These are phyloP conservation scores for Oryzias curvinotus DNA, from an alignment of 2,113 vertebrate species.

Conservation along the genomic window DNA sequence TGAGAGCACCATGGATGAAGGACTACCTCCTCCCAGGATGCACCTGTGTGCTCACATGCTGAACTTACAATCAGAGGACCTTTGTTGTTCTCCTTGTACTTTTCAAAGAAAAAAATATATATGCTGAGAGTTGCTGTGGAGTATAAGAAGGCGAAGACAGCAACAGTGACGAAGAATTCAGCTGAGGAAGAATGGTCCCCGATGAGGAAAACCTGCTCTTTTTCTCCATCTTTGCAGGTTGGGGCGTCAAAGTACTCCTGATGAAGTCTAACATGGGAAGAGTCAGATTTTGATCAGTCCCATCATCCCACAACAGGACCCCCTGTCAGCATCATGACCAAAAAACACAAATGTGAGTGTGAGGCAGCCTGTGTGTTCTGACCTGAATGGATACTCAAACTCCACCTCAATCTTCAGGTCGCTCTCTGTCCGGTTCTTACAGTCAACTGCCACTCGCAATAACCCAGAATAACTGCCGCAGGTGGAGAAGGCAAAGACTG, in stretches of 20 bases:
- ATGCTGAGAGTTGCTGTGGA: slow-evolving; percentile 79
- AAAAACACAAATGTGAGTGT: no score
- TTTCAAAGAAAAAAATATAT: slow-evolving; percentile 85
- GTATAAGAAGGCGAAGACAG: slow-evolving; percentile 86
- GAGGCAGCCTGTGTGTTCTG: no score
- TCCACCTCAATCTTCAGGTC: slow-evolving; percentile 83
- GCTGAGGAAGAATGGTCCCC: slow-evolving; percentile 89
- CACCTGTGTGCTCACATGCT: rapidly evolving
- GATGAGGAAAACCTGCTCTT: slow-evolving; percentile 77
- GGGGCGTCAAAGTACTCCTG: slow-evolving; percentile 86
- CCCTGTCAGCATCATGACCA: not conserved
- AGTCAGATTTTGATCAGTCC: not conserved
- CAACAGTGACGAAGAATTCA: slow-evolving; percentile 89
- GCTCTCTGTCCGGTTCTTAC: slow-evolving; percentile 80
- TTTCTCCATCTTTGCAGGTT: slow-evolving; percentile 65
- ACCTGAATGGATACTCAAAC: slow-evolving; percentile 84
- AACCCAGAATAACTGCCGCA: slow-evolving; percentile 87
- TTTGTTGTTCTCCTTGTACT: slow-evolving; percentile 90
- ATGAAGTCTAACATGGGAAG: slow-evolving; percentile 78
- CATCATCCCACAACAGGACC: not conserved
- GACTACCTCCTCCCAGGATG: not conserved
- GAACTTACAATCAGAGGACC: slow-evolving; percentile 84
- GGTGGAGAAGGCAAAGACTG: slow-evolving; percentile 91
- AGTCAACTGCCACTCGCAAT: slow-evolving; percentile 82
- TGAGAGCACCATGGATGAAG: not conserved